Evolutionary conservation across 2,888 invertebrate genomes (phyloP), one percentile per base, ranked within the genome.

Genomic region (Marasmarcha lunaedactyla): DNA sequence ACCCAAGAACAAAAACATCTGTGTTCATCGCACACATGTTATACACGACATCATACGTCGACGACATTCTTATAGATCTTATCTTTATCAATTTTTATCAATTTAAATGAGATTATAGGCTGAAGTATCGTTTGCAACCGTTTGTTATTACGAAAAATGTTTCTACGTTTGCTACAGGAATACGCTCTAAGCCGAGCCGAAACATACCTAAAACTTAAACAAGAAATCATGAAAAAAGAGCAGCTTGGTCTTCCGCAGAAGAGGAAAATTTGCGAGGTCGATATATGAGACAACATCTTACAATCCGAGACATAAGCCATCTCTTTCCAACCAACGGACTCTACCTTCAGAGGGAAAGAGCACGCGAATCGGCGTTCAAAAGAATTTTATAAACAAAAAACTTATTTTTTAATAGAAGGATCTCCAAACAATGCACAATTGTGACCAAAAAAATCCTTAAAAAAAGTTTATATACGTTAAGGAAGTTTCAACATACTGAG

Each of bases 181-280:
- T 91, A 90, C 60, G 89, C 87, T 0, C 68, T 85, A 0, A 84
- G 85, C 5, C 74, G 91, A 43, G 60, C 90, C 33, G 87, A 87
- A 30, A 85, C 84, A 7, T 91, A 90, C 65, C 81, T 85, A 37
- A 66, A 84, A n/a, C 64, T 88, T 4, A 89, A 89, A 50, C 84
- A 86, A 26, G 87, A 88, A 37, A 55, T 71, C 0, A 61, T 84
- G n/a, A 84, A 83, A 43, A 77, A 79, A 44, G 74, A 77, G 35
- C 71, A 71, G 41, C 64, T 52, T 14, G 77, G 73, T 0, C 54
- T 64, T 26, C 64, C 79, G 0, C 71, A 71, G 39, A 84, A 84
- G 48, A 67, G 84, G 48, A 84, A 84, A 60, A 84, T 84, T 11
- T 76, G 77, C 38, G 84, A 84, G 34, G 83, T 83, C 30, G 84